A percentile compares a stretch with the other conserved stretches of the same genome.
phyloP scores from a whole-genome alignment of 2,113 vertebrate genomes.

The Xenus cinereus region DNA sequence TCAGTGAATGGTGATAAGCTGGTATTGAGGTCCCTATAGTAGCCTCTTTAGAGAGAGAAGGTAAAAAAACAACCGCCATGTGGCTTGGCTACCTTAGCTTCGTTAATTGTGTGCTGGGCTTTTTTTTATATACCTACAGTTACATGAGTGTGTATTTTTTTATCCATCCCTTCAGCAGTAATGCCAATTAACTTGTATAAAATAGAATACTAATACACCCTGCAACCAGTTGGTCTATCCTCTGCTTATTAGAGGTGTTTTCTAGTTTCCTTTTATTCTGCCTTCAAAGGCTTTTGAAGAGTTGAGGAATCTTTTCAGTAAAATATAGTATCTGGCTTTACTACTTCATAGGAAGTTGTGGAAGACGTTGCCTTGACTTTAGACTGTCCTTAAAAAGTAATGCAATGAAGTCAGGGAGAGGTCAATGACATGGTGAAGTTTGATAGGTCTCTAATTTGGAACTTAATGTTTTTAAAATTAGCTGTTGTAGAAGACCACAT shows the following conservation, averaged over 20 bases:
- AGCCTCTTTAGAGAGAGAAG: not conserved
- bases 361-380: not conserved
- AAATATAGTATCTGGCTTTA: not conserved
- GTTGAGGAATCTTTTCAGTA: not conserved
- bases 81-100: not conserved
- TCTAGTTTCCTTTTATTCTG: not conserved
- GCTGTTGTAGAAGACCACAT: not conserved
- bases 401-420: not conserved
- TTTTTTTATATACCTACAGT: not conserved
- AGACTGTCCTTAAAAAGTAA: not conserved
- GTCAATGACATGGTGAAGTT: not conserved
- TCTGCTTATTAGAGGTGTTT: not conserved
- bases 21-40: not conserved
- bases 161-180: not conserved
- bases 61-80: not conserved
- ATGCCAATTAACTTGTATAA: not conserved
- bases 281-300: not conserved
- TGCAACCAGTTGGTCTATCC: not conserved
- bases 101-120: not conserved
- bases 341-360: not conserved
- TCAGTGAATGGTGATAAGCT: not conserved
- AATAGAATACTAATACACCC: not conserved
- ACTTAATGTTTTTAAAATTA: not conserved
- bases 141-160: not conserved
- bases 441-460: not conserved